Evolutionary conservation across 2,113 vertebrate genomes (phyloP).

Genomic region (Dasyornis broadbenti): DNA sequence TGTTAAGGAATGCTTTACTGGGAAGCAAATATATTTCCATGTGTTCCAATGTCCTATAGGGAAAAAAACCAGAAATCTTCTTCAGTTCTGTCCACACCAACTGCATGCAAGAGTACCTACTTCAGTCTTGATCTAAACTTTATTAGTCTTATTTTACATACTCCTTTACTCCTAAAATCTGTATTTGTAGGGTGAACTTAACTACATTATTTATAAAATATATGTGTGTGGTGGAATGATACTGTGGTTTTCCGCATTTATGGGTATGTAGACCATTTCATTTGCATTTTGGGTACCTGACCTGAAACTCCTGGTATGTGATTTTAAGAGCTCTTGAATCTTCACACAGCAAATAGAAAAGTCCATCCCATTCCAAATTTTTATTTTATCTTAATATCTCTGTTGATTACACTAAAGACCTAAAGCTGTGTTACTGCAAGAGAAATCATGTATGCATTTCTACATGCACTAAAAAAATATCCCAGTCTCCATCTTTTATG

Average conservation of each 20-base stretch:
- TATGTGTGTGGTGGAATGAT: neutral
- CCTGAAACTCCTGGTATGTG: neutral
- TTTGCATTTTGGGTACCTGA: neutral
- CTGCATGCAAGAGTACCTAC: rapidly evolving
- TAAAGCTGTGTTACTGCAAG: neutral
- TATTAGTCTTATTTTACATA: neutral
- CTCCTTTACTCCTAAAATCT: neutral
- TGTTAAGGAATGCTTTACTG: neutral
- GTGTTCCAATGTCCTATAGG: rapidly evolving
- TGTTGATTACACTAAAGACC: neutral
- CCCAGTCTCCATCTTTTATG: rapidly evolving
- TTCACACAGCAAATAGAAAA: neutral
- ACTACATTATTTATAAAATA: neutral
- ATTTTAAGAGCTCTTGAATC: neutral
- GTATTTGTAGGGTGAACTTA: neutral
- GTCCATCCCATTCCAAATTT: neutral
- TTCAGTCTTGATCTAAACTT: neutral
- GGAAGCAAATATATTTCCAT: neutral
- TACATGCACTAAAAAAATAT: neutral
- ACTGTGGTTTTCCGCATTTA: neutral
- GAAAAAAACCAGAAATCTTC: neutral
- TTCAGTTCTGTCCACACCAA: neutral
- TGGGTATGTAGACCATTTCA: neutral
- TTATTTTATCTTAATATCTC: neutral
- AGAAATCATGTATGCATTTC: neutral